phyloP scores from a whole-genome alignment of 2,888 invertebrate species.

The Nephrotoma flavescens region DNA sequence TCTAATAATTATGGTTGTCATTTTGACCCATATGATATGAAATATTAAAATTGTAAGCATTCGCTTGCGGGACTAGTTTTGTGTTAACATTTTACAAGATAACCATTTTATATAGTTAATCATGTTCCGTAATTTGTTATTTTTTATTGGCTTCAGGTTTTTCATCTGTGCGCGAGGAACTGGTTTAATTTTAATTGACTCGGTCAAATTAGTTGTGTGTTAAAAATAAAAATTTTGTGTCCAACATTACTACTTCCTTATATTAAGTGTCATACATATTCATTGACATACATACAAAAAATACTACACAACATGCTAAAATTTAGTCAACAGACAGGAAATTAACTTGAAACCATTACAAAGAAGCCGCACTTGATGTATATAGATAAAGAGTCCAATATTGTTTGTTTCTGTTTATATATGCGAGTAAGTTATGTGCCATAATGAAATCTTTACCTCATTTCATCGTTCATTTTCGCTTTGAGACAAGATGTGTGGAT shows the following conservation, averaged over 20 bases:
- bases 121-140: no score
- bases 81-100: background rate
- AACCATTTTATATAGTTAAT: no score
- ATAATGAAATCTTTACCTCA: background rate
- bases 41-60: background rate
- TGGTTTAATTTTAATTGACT: background rate
- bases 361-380: background rate
- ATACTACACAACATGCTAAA: background rate
- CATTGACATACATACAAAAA: background rate
- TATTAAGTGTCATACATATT: background rate
- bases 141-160: background rate
- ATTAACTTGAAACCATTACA: background rate
- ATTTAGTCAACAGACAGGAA: background rate
- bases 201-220: background rate
- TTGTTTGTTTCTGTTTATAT: background rate
- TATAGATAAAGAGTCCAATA: background rate
- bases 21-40: background rate
- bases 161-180: background rate
- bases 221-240: background rate
- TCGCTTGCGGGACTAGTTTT: background rate
- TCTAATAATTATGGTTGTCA: background rate
- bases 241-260: background rate
- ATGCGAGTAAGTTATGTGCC: background rate
- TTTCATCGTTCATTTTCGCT: background rate
- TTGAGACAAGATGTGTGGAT: background rate